These are phyloP conservation scores for Heterotilapia buettikoferi DNA, from an alignment of 2,113 vertebrate species.

Conservation along the genomic window DNA sequence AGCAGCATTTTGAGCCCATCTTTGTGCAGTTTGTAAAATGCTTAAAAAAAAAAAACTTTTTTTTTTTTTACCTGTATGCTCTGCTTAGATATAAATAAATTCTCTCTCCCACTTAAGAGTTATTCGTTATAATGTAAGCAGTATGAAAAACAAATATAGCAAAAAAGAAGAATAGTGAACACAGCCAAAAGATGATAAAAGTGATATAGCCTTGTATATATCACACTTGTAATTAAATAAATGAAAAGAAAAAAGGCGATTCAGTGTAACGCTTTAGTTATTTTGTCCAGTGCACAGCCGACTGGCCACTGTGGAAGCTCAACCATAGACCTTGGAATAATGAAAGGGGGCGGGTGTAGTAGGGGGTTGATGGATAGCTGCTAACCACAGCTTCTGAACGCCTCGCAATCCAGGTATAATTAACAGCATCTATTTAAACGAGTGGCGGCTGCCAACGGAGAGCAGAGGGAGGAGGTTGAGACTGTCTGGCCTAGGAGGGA, in stretches of 20 bases:
- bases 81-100: neutral
- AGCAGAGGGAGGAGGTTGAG: constrained; percentile 36
- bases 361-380: constrained; percentile 25
- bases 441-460: constrained; percentile 71
- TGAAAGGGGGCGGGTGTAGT: neutral
- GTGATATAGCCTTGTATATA: neutral
- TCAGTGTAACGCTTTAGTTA: neutral
- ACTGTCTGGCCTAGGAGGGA: constrained; percentile 69
- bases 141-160: neutral
- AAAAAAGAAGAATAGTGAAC: neutral
- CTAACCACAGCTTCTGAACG: constrained; percentile 37
- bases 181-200: neutral
- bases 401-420: constrained; percentile 69
- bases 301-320: neutral
- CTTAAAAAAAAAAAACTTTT: neutral
- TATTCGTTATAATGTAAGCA: neutral
- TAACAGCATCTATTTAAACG: constrained; percentile 78
- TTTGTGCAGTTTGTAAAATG: neutral
- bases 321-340: neutral
- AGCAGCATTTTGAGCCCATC: neutral
- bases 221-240: neutral
- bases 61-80: neutral
- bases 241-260: neutral
- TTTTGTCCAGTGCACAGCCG: neutral
- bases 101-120: neutral